Conservation (phyloP, 2,113 vertebrate genomes). For the Baryphthengus martii region DNA sequence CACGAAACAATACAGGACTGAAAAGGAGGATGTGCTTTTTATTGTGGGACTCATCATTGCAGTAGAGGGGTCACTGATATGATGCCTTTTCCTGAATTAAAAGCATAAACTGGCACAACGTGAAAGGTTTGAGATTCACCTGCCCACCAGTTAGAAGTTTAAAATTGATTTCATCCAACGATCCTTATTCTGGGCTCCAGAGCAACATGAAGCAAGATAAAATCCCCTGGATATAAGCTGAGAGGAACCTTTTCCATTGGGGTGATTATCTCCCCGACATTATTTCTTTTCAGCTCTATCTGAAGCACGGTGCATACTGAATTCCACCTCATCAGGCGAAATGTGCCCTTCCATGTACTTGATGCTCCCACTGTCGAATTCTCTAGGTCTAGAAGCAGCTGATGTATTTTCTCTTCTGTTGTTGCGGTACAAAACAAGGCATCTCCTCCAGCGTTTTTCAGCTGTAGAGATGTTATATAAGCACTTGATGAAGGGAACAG, state of each 20-base stretch:
- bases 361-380: not conserved
- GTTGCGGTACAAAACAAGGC: not conserved
- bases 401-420: not conserved
- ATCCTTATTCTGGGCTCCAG: not conserved
- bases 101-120: not conserved
- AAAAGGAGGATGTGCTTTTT: not conserved
- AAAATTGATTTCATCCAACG: not conserved
- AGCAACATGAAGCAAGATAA: not conserved
- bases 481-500: not conserved
- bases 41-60: not conserved
- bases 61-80: not conserved
- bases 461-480: not conserved
- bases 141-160: not conserved
- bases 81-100: not conserved
- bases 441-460: constrained; percentile 31
- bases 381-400: not conserved
- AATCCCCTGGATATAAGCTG: not conserved
- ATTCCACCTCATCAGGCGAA: not conserved
- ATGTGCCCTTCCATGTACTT: not conserved
- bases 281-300: not conserved
- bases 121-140: not conserved
- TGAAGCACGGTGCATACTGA: not conserved
- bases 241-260: not conserved
- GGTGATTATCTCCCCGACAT: not conserved
- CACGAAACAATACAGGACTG: not conserved